Evolutionary conservation across 2,113 vertebrate genomes (phyloP).

Genomic region (Microcebus jonahi): DNA sequence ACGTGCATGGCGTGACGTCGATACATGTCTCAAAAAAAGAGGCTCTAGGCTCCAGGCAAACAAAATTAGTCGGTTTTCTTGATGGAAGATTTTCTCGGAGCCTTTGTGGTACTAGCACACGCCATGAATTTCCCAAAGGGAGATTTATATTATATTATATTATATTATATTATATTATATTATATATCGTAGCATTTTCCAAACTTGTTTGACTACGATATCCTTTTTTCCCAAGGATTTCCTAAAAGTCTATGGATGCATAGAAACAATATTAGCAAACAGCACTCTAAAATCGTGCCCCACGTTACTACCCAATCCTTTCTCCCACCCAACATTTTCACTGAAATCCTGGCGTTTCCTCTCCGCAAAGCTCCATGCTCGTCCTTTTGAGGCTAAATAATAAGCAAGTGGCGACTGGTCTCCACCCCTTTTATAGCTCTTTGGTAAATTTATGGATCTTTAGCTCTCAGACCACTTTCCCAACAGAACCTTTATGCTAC

Average conservation of each 20-base stretch:
- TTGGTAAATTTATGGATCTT: background rate
- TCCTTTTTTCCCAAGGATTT: background rate
- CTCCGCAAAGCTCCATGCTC: background rate
- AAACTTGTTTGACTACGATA: background rate
- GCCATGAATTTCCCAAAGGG: background rate
- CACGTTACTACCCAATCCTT: too few relatives aligned
- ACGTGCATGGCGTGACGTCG: background rate
- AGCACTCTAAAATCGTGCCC: background rate
- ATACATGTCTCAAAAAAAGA: background rate
- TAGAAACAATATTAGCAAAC: background rate
- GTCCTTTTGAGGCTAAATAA: background rate
- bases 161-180: too few relatives aligned
- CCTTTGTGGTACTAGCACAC: background rate
- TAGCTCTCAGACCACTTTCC: background rate
- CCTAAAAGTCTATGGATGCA: background rate
- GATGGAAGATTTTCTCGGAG: background rate
- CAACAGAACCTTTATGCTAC: background rate
- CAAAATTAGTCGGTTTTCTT: background rate
- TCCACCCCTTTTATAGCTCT: background rate
- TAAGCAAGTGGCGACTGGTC: background rate
- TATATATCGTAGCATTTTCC: background rate
- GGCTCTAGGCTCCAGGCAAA: background rate
- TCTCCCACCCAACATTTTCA: too few relatives aligned
- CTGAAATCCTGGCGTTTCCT: background rate
- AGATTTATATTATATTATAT: background rate